Evolutionary conservation across 2,888 invertebrate genomes (phyloP).

Genomic region (Oegoconia quadripuncta): DNA sequence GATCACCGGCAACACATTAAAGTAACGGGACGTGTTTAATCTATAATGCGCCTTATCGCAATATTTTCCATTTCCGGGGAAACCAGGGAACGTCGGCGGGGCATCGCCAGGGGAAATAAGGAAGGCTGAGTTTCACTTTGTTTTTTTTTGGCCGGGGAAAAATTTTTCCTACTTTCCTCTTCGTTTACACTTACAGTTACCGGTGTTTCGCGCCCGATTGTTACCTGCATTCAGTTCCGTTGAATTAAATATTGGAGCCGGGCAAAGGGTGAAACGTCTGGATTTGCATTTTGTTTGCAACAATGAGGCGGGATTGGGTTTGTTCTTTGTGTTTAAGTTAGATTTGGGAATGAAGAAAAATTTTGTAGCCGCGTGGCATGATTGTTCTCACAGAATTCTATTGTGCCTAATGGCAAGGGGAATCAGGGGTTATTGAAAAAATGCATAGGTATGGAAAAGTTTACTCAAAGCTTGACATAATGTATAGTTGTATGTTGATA

Average conservation of each 20-base stretch:
- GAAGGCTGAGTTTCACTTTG: conserved; percentile 75
- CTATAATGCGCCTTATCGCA: conserved; percentile 79
- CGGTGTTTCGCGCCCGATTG: conserved; percentile 61
- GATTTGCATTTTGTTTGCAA: conserved; percentile 72
- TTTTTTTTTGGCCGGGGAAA: conserved; percentile 60
- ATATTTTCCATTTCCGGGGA: conserved; percentile 78
- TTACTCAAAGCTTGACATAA: too few relatives aligned
- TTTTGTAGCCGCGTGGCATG: background rate
- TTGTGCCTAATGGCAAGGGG: background rate
- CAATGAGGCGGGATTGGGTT: conserved; percentile 57
- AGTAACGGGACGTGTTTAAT: conserved; percentile 69
- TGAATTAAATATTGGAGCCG: conserved; percentile 70
- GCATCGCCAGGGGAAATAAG: conserved; percentile 77
- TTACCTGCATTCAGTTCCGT: conserved; percentile 60
- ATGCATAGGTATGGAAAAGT: too few relatives aligned
- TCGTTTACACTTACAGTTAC: conserved; percentile 78
- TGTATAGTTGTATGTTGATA: too few relatives aligned
- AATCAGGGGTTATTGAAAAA: too few relatives aligned
- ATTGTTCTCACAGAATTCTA: background rate
- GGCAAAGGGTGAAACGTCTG: conserved; percentile 73
- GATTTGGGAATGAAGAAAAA: conserved; percentile 23
- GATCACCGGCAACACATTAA: conserved; percentile 66
- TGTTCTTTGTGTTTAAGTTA: conserved; percentile 44
- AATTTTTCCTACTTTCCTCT: conserved; percentile 70
- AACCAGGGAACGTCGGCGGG: conserved; percentile 59